A percentile compares a stretch with the other conserved stretches of the same genome.
Evolutionary conservation across 2,113 vertebrate genomes (phyloP).

Genomic region (Malurus alboscapulatus): DNA sequence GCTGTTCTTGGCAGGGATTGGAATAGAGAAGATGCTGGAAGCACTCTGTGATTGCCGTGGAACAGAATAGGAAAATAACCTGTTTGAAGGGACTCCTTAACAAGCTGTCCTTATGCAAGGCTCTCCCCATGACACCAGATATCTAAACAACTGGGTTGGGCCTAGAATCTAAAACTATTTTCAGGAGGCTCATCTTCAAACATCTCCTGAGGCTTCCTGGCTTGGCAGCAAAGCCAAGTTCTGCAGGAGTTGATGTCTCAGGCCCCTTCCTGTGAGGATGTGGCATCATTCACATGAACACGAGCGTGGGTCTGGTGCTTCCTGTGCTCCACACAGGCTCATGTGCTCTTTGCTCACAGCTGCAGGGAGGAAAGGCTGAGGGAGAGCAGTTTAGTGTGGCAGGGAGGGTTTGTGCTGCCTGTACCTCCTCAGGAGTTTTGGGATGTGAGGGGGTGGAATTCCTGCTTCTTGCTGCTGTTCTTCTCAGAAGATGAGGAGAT

Average conservation of each 20-base stretch:
- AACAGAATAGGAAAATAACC: background rate
- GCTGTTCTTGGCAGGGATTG: background rate
- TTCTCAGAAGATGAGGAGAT: background rate
- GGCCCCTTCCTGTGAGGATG: background rate
- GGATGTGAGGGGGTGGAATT: background rate
- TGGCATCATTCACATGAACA: background rate
- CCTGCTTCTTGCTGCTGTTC: background rate
- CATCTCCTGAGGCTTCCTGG: background rate
- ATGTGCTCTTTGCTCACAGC: background rate
- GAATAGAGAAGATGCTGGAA: background rate
- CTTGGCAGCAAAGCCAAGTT: background rate
- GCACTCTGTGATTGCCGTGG: background rate
- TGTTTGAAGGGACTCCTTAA: background rate
- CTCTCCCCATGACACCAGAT: background rate
- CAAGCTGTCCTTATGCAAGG: background rate
- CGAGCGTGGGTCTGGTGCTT: background rate
- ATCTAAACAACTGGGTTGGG: background rate
- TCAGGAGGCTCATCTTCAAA: background rate
- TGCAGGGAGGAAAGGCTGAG: background rate
- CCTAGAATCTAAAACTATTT: background rate
- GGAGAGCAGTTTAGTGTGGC: background rate
- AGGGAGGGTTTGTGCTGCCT: background rate
- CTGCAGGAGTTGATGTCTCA: background rate
- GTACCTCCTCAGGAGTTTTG: accelerated
- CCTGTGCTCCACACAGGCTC: background rate